Evolutionary conservation across 2,797 vertebrate genomes (phyloP), one percentile per base, ranked within the genome.

Genomic region (Chaenodraco wilsoni): DNA sequence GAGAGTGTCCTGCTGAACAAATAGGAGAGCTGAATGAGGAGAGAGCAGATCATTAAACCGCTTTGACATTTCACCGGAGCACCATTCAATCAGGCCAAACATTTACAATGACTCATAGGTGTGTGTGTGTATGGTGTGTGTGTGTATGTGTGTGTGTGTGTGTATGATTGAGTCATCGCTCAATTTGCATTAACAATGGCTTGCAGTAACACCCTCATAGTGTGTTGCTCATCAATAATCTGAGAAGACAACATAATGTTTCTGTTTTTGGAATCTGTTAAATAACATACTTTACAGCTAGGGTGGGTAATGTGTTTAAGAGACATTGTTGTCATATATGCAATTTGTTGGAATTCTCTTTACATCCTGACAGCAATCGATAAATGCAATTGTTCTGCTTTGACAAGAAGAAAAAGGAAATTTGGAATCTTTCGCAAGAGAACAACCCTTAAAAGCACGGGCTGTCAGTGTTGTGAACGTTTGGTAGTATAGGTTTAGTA

Each of bases 41-140:
- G 57, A 65, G 56, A 40, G 77, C 56, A 59, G 63, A 69, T 71
- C 65, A 70, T 74, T 65, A 67, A 68, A 78, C 52, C 5, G 14
- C 72, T 72, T 45, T 49, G 60, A 74, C 59, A 59, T 63, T 84
- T 74, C 78, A 87, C 80, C 79, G 83, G 75, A 66, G 69, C 75
- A 48, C 69, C 55, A 72, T 61, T 85, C 27, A 81, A 45, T 64
- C 74, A 69, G 40, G 52, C 14, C 46, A 33, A 72, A 68, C 68
- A 75, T 73, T 74, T 45, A 60, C 65, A 76, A 57, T 83, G 89
- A 87, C 69, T 85, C 88, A 82, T 65, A 80, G 63, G 23, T 8
- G 9, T 43, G 46, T 51, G 52, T 65, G 58, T 27, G 5, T 27
- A 27, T 3, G 27, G 27, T 27, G 27, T 27, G 27, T 27, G 33